These are phyloP conservation scores for Cosmia pyralina DNA, from an alignment of 2,888 invertebrate genomes.

Conservation along the genomic window DNA sequence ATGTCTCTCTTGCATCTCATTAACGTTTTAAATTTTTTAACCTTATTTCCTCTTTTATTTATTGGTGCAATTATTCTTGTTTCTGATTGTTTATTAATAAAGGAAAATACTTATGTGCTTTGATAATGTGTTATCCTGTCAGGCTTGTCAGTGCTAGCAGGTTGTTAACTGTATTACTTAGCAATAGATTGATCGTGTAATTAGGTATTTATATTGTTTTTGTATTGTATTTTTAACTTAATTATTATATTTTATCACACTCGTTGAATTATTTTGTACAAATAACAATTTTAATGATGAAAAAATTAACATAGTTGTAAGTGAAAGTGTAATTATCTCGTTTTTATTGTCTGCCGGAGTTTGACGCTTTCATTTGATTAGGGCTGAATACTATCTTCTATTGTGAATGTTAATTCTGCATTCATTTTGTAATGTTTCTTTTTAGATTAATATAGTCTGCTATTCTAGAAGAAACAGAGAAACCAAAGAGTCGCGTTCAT, in stretches of 20 bases:
- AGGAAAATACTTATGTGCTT: constrained; percentile 65
- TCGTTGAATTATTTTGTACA: constrained; percentile 90
- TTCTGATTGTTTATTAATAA: constrained; percentile 72
- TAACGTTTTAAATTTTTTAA: constrained; percentile 50
- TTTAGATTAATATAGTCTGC: constrained; percentile 69
- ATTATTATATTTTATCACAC: constrained; percentile 87
- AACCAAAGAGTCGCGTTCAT: constrained; percentile 88
- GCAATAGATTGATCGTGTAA: constrained; percentile 74
- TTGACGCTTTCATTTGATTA: constrained; percentile 64
- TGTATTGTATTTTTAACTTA: constrained; percentile 85
- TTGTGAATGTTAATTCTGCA: constrained; percentile 60
- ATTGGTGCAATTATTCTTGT: constrained; percentile 82
- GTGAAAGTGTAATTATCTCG: constrained; percentile 69
- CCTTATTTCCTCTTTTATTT: constrained; percentile 71
- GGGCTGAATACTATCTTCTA: constrained; percentile 58
- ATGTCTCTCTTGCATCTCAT: constrained; percentile 43
- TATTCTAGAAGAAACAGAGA: constrained; percentile 75
- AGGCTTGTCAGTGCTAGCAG: constrained; percentile 72
- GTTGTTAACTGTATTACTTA: constrained; percentile 78
- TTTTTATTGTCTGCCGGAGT: constrained; percentile 60
- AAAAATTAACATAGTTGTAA: constrained; percentile 84
- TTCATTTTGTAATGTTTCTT: constrained; percentile 64
- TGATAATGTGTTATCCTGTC: constrained; percentile 75
- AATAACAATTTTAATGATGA: constrained; percentile 87
- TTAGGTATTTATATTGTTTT: constrained; percentile 84